Percentiles rank a stretch among this genome's conserved stretches.
phyloP scores from a whole-genome alignment of 2,113 vertebrate species.

The Mesitornis unicolor region DNA sequence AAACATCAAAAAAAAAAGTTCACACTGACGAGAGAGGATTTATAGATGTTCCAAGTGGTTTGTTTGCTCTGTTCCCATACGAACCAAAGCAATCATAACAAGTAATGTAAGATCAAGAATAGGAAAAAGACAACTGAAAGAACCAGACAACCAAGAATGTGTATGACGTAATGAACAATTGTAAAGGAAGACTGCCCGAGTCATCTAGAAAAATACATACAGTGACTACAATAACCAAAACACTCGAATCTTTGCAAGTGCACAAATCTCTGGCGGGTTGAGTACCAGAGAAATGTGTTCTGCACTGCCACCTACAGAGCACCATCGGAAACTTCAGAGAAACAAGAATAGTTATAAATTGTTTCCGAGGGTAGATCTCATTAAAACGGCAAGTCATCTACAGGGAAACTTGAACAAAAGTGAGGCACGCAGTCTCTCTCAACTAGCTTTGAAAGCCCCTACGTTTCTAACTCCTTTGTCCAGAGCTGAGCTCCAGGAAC shows the following conservation, averaged over 20 bases:
- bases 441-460: background rate
- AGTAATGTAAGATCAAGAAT: background rate
- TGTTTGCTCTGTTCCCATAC: background rate
- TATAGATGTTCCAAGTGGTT: background rate
- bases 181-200: background rate
- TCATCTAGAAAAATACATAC: background rate
- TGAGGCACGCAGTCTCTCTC: background rate
- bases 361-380: background rate
- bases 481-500: background rate
- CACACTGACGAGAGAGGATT: background rate
- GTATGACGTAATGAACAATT: background rate
- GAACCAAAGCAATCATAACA: background rate
- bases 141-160: background rate
- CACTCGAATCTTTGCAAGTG: background rate
- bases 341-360: background rate
- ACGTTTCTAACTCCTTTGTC: background rate
- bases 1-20: background rate
- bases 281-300: background rate
- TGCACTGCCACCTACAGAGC: background rate
- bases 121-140: background rate
- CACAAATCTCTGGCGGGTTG: rapidly evolving
- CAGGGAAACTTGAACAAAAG: background rate
- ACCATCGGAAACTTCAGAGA: background rate
- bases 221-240: background rate
- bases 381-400: background rate